Evolutionary conservation across 2,113 vertebrate genomes (phyloP).

Genomic region (Leptosomus discolor): DNA sequence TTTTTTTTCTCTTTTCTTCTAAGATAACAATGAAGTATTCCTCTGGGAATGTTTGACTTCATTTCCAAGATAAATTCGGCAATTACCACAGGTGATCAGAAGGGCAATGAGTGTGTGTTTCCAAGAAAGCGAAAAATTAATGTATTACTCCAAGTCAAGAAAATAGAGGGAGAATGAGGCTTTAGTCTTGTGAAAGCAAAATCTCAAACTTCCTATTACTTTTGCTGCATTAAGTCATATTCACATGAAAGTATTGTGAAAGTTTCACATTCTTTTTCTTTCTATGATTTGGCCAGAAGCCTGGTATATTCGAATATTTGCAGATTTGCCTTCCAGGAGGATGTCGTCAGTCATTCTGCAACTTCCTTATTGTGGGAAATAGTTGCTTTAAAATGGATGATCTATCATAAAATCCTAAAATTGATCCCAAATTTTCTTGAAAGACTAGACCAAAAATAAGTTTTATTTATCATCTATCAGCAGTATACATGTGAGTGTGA

Average conservation of each 20-base stretch:
- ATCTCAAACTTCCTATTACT: not conserved
- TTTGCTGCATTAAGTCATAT: not conserved
- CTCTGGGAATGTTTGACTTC: not conserved
- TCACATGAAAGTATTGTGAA: not conserved
- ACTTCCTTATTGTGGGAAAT: not conserved
- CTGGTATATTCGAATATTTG: not conserved
- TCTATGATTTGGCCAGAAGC: not conserved
- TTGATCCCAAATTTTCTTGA: not conserved
- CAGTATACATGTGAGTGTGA: not conserved
- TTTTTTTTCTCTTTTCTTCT: not conserved
- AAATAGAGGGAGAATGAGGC: not conserved
- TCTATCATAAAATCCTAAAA: not conserved
- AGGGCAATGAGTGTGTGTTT: not conserved
- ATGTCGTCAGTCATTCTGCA: constrained; percentile 7
- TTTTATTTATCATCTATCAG: not conserved
- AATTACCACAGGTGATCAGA: not conserved
- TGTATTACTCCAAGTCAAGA: not conserved
- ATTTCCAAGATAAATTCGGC: not conserved
- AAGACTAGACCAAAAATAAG: not conserved
- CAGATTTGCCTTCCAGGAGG: not conserved
- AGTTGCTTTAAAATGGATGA: not conserved
- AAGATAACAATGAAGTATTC: not conserved
- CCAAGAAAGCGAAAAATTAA: not conserved
- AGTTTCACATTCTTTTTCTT: not conserved
- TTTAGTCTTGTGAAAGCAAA: not conserved